Evolutionary conservation across 2,888 invertebrate species (phyloP).

Genomic region (Erebia ligea): DNA sequence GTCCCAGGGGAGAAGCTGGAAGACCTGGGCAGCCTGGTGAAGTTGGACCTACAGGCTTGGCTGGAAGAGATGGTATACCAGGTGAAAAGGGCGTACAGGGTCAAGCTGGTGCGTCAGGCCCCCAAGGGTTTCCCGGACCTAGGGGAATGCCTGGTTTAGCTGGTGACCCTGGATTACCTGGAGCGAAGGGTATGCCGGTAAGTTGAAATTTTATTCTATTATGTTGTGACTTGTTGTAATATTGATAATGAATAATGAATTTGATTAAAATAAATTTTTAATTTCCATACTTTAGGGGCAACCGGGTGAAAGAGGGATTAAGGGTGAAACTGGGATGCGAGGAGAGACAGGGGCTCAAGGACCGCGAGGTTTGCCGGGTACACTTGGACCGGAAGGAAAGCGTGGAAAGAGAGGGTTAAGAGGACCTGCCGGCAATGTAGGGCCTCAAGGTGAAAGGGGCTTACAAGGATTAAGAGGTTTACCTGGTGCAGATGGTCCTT

Average conservation of each 20-base stretch:
- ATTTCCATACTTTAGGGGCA: constrained; percentile 80
- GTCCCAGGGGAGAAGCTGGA: constrained; percentile 91
- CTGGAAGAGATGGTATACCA: constrained; percentile 91
- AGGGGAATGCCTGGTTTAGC: constrained; percentile 89
- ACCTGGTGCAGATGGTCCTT: constrained; percentile 90
- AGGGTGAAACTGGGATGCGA: constrained; percentile 90
- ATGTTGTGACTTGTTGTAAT: neutral
- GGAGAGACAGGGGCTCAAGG: constrained; percentile 90
- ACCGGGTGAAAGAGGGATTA: constrained; percentile 90
- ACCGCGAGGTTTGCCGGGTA: constrained; percentile 89
- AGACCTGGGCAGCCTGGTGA: constrained; percentile 91
- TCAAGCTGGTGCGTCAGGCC: constrained; percentile 87
- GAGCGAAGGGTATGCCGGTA: constrained; percentile 90
- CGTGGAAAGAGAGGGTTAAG: constrained; percentile 90
- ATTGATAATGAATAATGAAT: neutral
- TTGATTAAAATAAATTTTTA: neutral
- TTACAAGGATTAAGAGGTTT: constrained; percentile 85
- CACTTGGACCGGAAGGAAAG: constrained; percentile 90
- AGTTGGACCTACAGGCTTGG: constrained; percentile 87
- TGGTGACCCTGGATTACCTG: constrained; percentile 89
- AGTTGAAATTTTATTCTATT: constrained; percentile 41
- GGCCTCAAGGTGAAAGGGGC: constrained; percentile 89
- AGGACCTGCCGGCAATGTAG: constrained; percentile 89
- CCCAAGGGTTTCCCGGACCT: constrained; percentile 92
- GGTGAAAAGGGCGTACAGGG: constrained; percentile 93